phyloP scores from a whole-genome alignment of 2,888 invertebrate genomes.

The Merodon equestris region DNA sequence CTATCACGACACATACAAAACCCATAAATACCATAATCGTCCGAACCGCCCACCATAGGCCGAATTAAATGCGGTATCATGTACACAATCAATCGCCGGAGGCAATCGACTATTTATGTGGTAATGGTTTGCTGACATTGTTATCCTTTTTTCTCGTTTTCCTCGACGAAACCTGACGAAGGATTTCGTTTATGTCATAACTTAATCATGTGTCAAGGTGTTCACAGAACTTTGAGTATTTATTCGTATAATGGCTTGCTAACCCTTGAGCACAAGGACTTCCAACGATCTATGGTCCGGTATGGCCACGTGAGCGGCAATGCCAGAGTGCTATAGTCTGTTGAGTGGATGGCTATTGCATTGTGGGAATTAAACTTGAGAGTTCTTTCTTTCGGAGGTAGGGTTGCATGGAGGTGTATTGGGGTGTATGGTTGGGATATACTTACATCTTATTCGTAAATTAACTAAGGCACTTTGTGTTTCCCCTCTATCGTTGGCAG shows the following conservation, averaged over 20 bases:
- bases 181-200: conserved; percentile 32
- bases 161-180: not conserved
- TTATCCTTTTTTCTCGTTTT: conserved; percentile 18
- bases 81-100: too few relatives aligned
- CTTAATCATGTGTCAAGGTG: conserved; percentile 38
- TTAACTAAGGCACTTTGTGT: conserved; percentile 88
- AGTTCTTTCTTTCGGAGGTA: not conserved
- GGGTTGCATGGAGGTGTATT: conserved; percentile 17
- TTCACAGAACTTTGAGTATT: conserved; percentile 11
- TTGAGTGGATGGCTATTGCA: not conserved
- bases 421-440: conserved; percentile 47
- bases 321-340: not conserved
- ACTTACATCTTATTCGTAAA: conserved; percentile 91
- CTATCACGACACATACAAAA: conserved; percentile 24
- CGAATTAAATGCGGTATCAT: conserved; percentile 30
- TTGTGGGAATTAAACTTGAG: not conserved
- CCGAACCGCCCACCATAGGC: conserved; percentile 20
- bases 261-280: too few relatives aligned
- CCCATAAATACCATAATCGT: conserved; percentile 41
- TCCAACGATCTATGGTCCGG: not conserved
- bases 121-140: too few relatives aligned
- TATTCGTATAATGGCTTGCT: too few relatives aligned
- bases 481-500: conserved; percentile 90
- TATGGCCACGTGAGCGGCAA: not conserved
- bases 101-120: too few relatives aligned